Conservation (phyloP, 2,113 vertebrate genomes). For the Helogale parvula region DNA sequence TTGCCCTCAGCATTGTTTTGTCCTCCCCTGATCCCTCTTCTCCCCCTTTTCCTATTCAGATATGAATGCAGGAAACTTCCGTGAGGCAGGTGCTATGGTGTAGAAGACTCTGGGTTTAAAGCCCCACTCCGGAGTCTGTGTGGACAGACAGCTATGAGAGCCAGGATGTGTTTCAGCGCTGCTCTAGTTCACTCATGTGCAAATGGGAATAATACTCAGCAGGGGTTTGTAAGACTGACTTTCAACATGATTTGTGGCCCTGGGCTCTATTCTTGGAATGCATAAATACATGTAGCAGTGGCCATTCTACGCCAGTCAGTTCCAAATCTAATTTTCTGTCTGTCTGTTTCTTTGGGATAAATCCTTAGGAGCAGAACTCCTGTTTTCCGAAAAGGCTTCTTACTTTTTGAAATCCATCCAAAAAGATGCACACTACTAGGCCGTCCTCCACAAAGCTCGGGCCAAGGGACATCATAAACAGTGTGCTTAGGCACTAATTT, state of each 20-base stretch:
- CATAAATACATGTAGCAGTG: not conserved
- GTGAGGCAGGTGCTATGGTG: rapidly evolving
- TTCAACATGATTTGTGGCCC: rapidly evolving
- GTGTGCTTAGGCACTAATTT: rapidly evolving
- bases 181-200: rapidly evolving
- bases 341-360: not conserved
- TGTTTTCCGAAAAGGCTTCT: not conserved
- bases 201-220: rapidly evolving
- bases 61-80: rapidly evolving
- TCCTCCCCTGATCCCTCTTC: not conserved
- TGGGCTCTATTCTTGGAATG: not conserved
- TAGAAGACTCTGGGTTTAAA: not conserved
- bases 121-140: not conserved
- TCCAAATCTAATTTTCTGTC: not conserved
- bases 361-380: not conserved
- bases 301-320: rapidly evolving
- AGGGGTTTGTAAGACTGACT: not conserved
- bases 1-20: not conserved
- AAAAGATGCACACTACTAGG: rapidly evolving
- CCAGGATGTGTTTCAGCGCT: not conserved
- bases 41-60: not conserved
- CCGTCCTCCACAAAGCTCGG: not conserved
- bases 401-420: no score
- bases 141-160: rapidly evolving
- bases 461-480: rapidly evolving